phyloP scores from a whole-genome alignment of 2,113 vertebrate genomes.

The Arothron firmamentum region DNA sequence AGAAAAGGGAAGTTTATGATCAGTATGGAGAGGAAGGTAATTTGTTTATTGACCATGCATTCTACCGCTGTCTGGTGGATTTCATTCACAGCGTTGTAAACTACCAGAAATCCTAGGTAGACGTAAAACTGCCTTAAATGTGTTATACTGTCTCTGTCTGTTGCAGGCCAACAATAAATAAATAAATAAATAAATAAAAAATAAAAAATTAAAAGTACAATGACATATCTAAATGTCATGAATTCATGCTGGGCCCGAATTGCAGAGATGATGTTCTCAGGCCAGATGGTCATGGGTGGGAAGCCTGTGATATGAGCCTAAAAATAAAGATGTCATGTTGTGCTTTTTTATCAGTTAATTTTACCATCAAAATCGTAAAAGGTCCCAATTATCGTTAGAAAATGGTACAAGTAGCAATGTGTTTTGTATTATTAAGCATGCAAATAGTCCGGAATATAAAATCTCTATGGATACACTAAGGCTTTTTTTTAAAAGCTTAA shows the following conservation, averaged over 20 bases:
- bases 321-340: not conserved
- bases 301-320: not conserved
- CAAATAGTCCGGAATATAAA: not conserved
- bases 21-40: constrained; percentile 98
- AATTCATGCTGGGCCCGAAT: too few relatives aligned
- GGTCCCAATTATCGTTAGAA: not conserved
- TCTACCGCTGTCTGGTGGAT: too few relatives aligned
- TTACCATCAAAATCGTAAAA: not conserved
- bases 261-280: not conserved
- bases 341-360: not conserved
- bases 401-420: not conserved
- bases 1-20: constrained; percentile 97
- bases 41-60: not conserved
- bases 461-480: not conserved
- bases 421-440: not conserved
- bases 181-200: too few relatives aligned
- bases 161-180: not conserved
- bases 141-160: constrained; percentile 15
- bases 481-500: not conserved
- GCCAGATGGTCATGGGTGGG: constrained; percentile 23
- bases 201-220: constrained; percentile 5
- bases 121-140: constrained; percentile 37
- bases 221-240: not conserved
- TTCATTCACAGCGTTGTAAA: not conserved
- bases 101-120: constrained; percentile 6